Evolutionary conservation across 2,113 vertebrate genomes (phyloP).

Genomic region (Pelodiscus sinensis): DNA sequence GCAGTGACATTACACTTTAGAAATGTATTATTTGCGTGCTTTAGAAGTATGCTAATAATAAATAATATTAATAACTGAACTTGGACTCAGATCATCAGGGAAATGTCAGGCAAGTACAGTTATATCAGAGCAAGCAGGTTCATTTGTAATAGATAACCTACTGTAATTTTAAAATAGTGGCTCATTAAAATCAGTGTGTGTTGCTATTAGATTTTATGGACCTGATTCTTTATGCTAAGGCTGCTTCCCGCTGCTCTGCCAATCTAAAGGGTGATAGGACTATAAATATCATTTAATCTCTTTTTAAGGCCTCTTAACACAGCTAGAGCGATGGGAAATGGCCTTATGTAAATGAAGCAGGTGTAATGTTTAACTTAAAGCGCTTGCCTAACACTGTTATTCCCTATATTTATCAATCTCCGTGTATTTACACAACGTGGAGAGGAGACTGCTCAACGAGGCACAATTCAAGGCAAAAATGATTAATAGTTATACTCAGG

Average conservation of each 20-base stretch:
- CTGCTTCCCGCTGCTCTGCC: accelerated
- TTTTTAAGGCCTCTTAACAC: neutral
- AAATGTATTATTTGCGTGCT: neutral
- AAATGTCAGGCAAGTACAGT: neutral
- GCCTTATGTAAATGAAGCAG: neutral
- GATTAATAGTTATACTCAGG: neutral
- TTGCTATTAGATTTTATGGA: conserved; percentile 12
- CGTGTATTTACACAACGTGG: neutral
- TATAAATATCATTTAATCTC: neutral
- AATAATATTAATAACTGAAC: conserved; percentile 3
- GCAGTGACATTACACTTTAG: neutral
- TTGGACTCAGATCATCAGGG: neutral
- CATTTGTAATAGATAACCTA: conserved; percentile 13
- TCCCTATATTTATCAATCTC: neutral
- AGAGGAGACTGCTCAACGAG: neutral
- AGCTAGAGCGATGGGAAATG: neutral
- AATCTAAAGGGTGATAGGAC: neutral
- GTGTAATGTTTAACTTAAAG: neutral
- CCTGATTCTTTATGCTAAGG: neutral
- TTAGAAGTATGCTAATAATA: accelerated
- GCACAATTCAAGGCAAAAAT: neutral
- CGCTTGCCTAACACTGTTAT: neutral
- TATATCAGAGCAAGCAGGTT: conserved; percentile 8
- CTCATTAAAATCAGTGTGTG: conserved; percentile 40
- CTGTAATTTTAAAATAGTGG: neutral